Evolutionary conservation across 2,797 vertebrate species (phyloP), one percentile per base, ranked within the genome.

Genomic region (Pangasius krempfi): DNA sequence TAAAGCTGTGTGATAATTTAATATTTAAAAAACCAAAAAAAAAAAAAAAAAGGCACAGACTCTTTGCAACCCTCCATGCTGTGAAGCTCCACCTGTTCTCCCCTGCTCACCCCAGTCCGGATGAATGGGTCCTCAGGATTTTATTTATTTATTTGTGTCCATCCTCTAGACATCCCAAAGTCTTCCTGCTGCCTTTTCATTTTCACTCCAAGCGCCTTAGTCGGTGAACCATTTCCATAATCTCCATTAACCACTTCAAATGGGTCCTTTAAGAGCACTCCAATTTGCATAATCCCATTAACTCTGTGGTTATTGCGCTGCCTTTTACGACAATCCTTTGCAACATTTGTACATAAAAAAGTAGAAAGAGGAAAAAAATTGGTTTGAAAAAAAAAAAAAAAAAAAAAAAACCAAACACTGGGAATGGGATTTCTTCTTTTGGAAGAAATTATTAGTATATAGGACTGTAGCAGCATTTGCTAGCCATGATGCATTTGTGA

Each of bases 171-270:
- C 83, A 88, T 89, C 84, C 89, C 89, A 87, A 91, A 91, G 87
- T 91, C 91, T 91, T 92, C 91, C 93, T 88, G 88, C 76, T 72
- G 87, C 92, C 91, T 94, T 90, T 94, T 93, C 91, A 93, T 93
- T 94, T 93, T 91, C 91, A 93, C 91, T 92, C 89, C 86, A 85
- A 91, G 92, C 88, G 83, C 91, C 88, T 92, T 89, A 93, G 90
- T 91, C 92, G 88, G 81, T 89, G 90, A 90, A 92, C 90, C 91
- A 93, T 94, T 94, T 94, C 93, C 93, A 94, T 94, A 94, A 94
- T 94, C 93, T 94, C 93, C 92, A 94, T 93, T 94, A 94, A 94
- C 92, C 93, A 94, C 93, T 93, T 94, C 93, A 94, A 93, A 93
- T 94, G 92, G 92, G 91, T 88, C 92, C 92, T 94, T 93, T 94